phyloP scores from a whole-genome alignment of 2,888 invertebrate species.

The Patella caerulea region DNA sequence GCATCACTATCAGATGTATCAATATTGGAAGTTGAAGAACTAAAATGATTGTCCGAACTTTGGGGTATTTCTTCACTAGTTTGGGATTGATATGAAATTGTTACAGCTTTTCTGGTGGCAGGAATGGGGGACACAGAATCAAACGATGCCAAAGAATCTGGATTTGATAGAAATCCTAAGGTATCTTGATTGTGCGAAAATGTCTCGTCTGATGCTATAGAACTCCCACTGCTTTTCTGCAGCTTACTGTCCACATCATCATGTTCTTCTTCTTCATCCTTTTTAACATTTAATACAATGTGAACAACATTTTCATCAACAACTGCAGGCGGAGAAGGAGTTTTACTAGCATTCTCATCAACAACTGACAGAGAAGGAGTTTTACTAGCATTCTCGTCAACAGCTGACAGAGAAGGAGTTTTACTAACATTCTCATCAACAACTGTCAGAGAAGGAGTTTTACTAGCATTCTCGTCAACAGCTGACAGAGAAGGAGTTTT shows the following conservation, averaged over 20 bases:
- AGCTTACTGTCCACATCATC: neutral
- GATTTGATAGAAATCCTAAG: neutral
- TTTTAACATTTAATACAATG: neutral
- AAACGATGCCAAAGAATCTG: neutral
- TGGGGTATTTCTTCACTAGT: constrained; percentile 14
- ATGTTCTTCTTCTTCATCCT: neutral
- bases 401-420: constrained; percentile 18
- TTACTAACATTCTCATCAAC: constrained; percentile 19
- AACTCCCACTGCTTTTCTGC: neutral
- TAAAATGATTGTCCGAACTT: constrained; percentile 15
- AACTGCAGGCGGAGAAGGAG: neutral
- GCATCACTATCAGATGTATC: constrained; percentile 1
- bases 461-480: constrained; percentile 17
- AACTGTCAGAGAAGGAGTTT: constrained; percentile 8
- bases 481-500: no score
- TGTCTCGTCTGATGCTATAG: neutral
- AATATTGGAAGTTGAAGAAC: constrained; percentile 13
- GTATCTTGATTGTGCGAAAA: neutral
- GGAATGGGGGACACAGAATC: neutral
- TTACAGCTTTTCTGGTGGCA: constrained; percentile 16
- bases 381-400: constrained; percentile 5
- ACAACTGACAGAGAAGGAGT: constrained; percentile 9
- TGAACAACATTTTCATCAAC: constrained; percentile 1
- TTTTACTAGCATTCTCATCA: no score
- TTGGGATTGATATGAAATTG: constrained; percentile 16